Evolutionary conservation across 2,113 vertebrate species (phyloP), one percentile per base, ranked within the genome.

Genomic region (Sinocyclocheilus rhinocerous): DNA sequence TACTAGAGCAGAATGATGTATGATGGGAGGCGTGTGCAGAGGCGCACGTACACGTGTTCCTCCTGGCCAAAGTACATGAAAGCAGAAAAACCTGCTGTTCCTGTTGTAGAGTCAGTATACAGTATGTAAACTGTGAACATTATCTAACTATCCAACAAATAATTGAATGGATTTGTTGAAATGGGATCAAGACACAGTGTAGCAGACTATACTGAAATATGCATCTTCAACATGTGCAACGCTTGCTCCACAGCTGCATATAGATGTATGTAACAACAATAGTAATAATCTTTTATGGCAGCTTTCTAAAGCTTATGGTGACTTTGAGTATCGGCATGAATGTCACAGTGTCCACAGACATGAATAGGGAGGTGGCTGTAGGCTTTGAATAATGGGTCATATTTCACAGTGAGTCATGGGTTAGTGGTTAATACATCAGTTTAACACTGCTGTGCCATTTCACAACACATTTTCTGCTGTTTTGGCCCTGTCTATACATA

Each of bases 401-500:
- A 42, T 39, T 81, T 42, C 59, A 45, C 36, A 65, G 55, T 26
- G 78, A 81, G 8, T 81, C 78, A 80, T 77, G 48, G 1, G 72
- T 65, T 65, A 26, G 57, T 29, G 24, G 24, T 24, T 13, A 65
- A 26, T 26, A 65, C 1, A 24, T 42, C 59, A 18, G 55, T 20
- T 57, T 57, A 12, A 7, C 12, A 26, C 36, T 73, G 36, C 70
- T 45, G 20, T 5, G 22, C 20, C 11, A 22, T 73, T 73, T 73
- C 29, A 73, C 20, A 42, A 73, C 70, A 59, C 55, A 22, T 59
- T 9, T 59, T 22, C 20, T 59, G 18, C 7, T 9, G 50, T 52
- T 52, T 52, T 52, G 13, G 16, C 52, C 52, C 52, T 57, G 6
- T 7, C 55, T 57, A 1, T 42, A 42, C 42, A 42, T 42, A 42